Evolutionary conservation across 2,888 invertebrate genomes (phyloP).

Genomic region (Noctua fimbriata): DNA sequence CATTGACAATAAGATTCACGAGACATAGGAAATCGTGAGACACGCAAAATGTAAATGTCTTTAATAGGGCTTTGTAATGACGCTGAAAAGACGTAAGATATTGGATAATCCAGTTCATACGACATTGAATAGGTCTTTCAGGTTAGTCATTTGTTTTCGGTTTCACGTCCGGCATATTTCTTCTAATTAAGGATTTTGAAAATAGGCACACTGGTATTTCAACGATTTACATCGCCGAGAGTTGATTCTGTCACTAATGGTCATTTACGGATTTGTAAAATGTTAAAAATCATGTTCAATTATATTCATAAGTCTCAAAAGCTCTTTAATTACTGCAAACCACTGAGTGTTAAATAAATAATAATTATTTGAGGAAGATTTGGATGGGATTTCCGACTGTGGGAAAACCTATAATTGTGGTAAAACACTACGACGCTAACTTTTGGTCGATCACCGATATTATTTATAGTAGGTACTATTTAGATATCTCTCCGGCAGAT

Average conservation of each 20-base stretch:
- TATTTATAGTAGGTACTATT: conserved; percentile 7
- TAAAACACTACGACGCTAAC: conserved; percentile 21
- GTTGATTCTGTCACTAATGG: neutral
- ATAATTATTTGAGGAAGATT: conserved; percentile 31
- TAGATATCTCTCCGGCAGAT: neutral
- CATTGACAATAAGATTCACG: conserved; percentile 17
- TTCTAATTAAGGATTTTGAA: neutral
- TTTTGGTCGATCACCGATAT: conserved; percentile 11
- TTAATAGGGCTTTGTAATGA: conserved; percentile 19
- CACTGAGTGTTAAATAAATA: conserved; percentile 39
- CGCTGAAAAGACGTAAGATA: conserved; percentile 17
- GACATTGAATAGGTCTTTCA: conserved; percentile 15
- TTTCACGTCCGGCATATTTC: neutral
- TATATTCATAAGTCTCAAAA: conserved; percentile 9
- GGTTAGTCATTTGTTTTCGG: conserved; percentile 2
- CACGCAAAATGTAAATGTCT: conserved; percentile 22
- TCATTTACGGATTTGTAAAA: conserved; percentile 1
- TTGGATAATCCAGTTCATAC: conserved; percentile 33
- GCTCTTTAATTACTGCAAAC: conserved; percentile 40
- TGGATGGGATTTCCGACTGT: conserved; percentile 52
- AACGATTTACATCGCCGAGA: neutral
- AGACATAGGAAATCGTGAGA: conserved; percentile 32
- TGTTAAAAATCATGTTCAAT: conserved; percentile 3
- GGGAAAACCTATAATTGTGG: conserved; percentile 53
- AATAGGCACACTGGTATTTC: neutral